These are phyloP conservation scores for Rhodinocichla rosea DNA, from an alignment of 2,113 vertebrate species.

Conservation along the genomic window DNA sequence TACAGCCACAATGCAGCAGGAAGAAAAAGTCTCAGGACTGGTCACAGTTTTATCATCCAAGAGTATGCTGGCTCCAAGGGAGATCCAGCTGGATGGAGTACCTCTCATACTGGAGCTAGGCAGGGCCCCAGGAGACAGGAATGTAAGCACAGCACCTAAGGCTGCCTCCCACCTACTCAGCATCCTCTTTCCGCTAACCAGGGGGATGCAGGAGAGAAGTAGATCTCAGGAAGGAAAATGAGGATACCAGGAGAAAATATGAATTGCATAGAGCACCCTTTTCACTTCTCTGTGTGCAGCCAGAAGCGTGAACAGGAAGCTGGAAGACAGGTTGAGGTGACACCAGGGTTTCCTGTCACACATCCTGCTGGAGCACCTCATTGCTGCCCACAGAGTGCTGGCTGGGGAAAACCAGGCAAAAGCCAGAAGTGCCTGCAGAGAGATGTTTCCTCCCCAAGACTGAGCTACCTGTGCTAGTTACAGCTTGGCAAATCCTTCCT, in stretches of 20 bases:
- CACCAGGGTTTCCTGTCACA: neutral
- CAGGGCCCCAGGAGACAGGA: neutral
- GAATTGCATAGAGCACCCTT: accelerated
- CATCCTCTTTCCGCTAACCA: neutral
- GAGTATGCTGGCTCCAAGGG: neutral
- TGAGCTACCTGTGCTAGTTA: neutral
- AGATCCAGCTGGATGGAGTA: neutral
- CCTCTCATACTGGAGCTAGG: neutral
- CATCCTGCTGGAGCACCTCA: accelerated
- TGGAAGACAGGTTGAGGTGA: neutral
- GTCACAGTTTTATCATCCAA: neutral
- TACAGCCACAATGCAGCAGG: neutral
- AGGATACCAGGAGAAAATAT: neutral
- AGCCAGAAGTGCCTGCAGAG: neutral
- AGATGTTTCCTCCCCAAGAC: neutral
- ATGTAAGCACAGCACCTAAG: neutral
- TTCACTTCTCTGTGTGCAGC: neutral
- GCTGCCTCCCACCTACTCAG: neutral
- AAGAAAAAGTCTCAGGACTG: neutral
- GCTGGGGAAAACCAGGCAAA: neutral
- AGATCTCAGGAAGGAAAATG: neutral
- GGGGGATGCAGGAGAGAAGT: neutral
- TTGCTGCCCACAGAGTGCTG: accelerated
- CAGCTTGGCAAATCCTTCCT: neutral
- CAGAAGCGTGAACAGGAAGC: neutral